Evolutionary conservation across 2,797 vertebrate genomes (phyloP).

Genomic region (Eulemur rubriventer): DNA sequence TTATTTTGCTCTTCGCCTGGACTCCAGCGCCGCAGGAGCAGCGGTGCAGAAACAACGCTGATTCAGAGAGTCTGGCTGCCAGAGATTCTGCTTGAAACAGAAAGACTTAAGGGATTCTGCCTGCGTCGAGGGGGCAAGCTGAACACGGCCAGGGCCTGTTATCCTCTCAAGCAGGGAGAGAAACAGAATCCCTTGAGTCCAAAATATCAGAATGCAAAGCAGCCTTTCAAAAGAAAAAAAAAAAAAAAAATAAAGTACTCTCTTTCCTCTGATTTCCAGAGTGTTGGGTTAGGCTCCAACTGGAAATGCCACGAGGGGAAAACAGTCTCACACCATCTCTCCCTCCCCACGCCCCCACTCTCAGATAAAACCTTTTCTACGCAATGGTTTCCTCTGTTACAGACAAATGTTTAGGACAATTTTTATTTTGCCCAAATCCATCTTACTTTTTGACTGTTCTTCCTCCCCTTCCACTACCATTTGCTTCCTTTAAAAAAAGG

Average conservation of each 20-base stretch:
- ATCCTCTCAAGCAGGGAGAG: background rate
- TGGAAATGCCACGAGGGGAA: background rate
- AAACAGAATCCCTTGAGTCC: background rate
- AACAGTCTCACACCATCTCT: background rate
- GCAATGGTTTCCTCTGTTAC: background rate
- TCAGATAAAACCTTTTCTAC: background rate
- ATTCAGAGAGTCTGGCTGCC: constrained; percentile 43
- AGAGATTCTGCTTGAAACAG: background rate
- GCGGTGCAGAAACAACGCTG: background rate
- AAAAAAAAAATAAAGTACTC: background rate
- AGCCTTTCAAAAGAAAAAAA: background rate
- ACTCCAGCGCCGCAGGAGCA: background rate
- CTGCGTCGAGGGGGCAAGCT: background rate
- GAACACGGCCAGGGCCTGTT: background rate
- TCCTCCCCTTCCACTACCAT: background rate
- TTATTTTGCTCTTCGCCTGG: constrained; percentile 14
- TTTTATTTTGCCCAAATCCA: background rate
- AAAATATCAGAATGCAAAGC: background rate
- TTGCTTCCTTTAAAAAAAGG: constrained; percentile 5
- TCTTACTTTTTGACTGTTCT: background rate
- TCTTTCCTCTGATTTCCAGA: constrained; percentile 35
- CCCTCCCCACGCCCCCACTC: background rate
- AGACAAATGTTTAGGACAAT: background rate
- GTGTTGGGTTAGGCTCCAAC: background rate
- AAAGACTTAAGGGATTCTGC: background rate